Base-by-base conservation (phyloP, 2,113 vertebrate genomes). In the Seriola rivoliana region DNA sequence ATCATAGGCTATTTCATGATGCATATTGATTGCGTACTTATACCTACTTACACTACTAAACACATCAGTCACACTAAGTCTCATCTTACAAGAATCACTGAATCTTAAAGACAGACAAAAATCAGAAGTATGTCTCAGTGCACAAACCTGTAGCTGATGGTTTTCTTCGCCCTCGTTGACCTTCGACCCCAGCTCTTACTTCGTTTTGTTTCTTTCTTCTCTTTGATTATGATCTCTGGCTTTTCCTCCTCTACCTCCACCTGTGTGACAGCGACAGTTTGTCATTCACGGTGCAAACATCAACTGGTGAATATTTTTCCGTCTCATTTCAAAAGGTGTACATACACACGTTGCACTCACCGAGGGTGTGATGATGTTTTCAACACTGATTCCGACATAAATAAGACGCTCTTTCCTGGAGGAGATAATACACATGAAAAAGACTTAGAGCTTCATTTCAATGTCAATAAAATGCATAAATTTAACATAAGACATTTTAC, bases 311-410 rank as follows among this genome's bases (percentile, higher is more conserved):
- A 48, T 0, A 1, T n/a, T 32, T 58, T 10, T 4, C 11, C 4
- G 54, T 32, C 4, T 21, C 10, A 4, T 0, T 11, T 54, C 0
- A 21, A 7, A 5, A 75, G 29, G 21, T 0, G 7, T 4, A 11
- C 13, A 5, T 36, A 5, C 9, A 19, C n/a, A 8, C 0, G 1
- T 4, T 34, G 23, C 44, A 92, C 97, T 95, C 92, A 99, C 98
- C 55, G 97, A 94, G 32, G 98, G 97, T 40, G 96, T 93, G 90
- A 99, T 99, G 93, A 99, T 99, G 94, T 99, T 99, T 91, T 99
- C 98, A 16, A 99, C 94, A 73, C 97, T 99, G 92, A 99, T 99
- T 70, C 98, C 98, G 54, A 99, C 98, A 1, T 99, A 99, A 58
- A 99, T 97, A 52, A 99, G 91, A 5, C 98, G 96, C 86, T 99